Evolutionary conservation across 2,888 invertebrate species (phyloP), one percentile per base, ranked within the genome.

Genomic region (Leptopilina syphax): DNA sequence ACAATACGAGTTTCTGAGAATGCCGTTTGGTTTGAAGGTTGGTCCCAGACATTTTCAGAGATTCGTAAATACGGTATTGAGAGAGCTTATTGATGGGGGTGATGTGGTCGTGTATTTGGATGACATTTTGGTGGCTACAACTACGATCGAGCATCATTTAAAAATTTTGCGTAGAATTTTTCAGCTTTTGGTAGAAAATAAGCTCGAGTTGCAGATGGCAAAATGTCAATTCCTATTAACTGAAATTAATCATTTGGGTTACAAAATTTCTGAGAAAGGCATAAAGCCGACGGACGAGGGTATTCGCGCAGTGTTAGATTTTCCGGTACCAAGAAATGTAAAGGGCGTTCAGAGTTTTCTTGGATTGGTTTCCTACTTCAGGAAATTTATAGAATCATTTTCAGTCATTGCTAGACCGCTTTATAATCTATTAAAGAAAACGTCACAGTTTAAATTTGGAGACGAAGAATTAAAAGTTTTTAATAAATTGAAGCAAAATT

Each of bases 361-460:
- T n/a, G 88, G 87, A 8, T 76, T 89, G 12, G 79, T 81, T 67
- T 82, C 82, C 1, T 89, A 88, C 77, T 89, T 89, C 77, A 54
- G 88, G n/a, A 84, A 85, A 80, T 89, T 87, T 79, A 84, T 89
- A 34, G 68, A 77, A 47, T 57, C 78, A 9, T 86, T 88, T 81
- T 83, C 83, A 63, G 12, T 77, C 7, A 83, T 86, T n/a, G 88
- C 90, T 6, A 85, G 86, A 70, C 90, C 89, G 0, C 77, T 90
- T n/a, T 85, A 88, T 79, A 84, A 88, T 44, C 70, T 90, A 18
- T 82, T 87, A 50, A 78, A 83, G 57, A 67, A 76, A 0, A 63
- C 76, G 41, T 80, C 41, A 18, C 47, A 50, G 47, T 88, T 88
- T 82, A 79, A 81, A 76, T 88, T 88, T 80, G 84, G 81, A 44